Conservation (phyloP, 92 coral and sea anemone genomes). For the Desmophyllum pertusum region DNA sequence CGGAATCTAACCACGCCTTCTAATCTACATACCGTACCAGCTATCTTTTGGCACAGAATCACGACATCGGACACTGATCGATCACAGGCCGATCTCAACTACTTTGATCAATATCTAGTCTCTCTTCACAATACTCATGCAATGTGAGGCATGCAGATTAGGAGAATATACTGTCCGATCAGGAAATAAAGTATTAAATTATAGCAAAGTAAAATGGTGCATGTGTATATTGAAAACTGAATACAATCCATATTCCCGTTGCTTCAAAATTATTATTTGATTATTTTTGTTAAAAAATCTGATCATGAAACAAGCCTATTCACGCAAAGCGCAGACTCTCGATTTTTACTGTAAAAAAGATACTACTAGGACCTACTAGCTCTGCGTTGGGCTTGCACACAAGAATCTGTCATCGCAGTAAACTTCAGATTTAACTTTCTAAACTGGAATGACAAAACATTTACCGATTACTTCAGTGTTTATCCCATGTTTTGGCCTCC, state of each 20-base stretch:
- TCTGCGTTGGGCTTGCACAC: slow-evolving; percentile 15
- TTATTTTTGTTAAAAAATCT: too few relatives aligned
- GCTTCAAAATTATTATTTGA: too few relatives aligned
- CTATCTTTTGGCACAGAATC: slow-evolving; percentile 6
- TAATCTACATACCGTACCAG: too few relatives aligned
- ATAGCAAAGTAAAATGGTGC: too few relatives aligned
- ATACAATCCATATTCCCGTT: too few relatives aligned
- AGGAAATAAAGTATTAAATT: background rate
- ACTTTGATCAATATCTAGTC: background rate
- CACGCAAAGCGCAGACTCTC: too few relatives aligned
- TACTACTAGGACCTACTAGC: too few relatives aligned
- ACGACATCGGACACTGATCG: background rate
- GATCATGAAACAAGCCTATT: background rate
- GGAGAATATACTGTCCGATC: background rate
- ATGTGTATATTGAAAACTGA: too few relatives aligned
- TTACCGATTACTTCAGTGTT: too few relatives aligned
- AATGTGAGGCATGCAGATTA: background rate
- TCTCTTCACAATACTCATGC: background rate
- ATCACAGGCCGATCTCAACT: background rate
- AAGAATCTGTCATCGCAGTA: background rate
- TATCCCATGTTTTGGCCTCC: too few relatives aligned
- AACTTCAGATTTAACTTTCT: background rate
- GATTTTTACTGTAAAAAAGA: background rate
- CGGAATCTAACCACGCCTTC: background rate
- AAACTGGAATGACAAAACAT: background rate